Conservation (phyloP, 2,113 vertebrate genomes). For the Eulacestoma nigropectus region DNA sequence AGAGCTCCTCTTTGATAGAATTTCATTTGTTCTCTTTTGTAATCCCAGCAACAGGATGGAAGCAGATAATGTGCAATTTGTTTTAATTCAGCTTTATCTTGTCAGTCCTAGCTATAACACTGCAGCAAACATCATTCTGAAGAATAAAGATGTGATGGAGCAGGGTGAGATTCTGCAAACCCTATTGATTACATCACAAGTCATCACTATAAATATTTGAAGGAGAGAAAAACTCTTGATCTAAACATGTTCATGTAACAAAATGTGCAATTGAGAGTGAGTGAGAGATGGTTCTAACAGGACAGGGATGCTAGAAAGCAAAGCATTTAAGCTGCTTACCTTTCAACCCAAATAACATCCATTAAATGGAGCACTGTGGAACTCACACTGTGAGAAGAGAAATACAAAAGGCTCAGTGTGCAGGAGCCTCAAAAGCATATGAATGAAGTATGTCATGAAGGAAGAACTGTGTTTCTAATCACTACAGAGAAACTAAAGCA, state of each 20-base stretch:
- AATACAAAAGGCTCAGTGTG: background rate
- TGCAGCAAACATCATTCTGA: background rate
- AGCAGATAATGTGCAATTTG: slow-evolving; percentile 27
- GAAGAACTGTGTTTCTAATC: background rate
- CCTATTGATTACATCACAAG: slow-evolving; percentile 29
- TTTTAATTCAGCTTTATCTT: slow-evolving; percentile 41
- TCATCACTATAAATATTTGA: slow-evolving; percentile 32
- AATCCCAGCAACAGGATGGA: background rate
- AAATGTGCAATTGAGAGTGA: background rate
- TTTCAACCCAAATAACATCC: slow-evolving; percentile 13
- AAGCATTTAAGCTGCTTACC: slow-evolving; percentile 40
- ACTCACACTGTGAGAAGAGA: background rate
- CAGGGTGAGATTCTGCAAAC: background rate
- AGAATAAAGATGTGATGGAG: background rate
- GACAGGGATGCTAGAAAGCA: slow-evolving; percentile 6
- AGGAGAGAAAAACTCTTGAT: background rate
- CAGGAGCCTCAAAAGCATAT: background rate
- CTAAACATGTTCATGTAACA: background rate
- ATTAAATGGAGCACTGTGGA: background rate
- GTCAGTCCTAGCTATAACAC: background rate
- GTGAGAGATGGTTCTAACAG: background rate
- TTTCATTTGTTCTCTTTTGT: slow-evolving; percentile 7
- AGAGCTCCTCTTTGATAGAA: background rate
- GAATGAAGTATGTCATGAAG: background rate
- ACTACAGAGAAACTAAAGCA: background rate